phyloP scores from a whole-genome alignment of 2,113 vertebrate species.

The Mandrillus leucophaeus region DNA sequence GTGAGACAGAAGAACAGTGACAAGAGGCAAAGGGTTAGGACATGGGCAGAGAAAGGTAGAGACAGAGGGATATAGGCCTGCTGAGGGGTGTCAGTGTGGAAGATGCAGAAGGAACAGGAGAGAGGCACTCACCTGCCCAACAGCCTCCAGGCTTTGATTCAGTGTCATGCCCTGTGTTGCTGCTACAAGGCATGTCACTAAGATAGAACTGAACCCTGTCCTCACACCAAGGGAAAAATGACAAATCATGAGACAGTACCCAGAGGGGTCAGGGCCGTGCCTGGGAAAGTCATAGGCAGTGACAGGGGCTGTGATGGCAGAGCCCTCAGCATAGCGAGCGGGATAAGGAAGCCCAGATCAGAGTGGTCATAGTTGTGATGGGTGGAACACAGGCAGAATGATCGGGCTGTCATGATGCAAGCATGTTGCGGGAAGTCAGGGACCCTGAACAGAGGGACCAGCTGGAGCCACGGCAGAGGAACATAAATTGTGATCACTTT shows the following conservation, averaged over 20 bases:
- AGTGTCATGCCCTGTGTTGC: neutral
- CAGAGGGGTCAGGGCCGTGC: neutral
- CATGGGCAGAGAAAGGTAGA: too few species aligned
- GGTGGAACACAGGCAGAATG: neutral
- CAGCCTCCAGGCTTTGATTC: neutral
- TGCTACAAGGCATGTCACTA: neutral
- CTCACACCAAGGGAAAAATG: neutral
- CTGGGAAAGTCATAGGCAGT: neutral
- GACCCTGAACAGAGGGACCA: too few species aligned
- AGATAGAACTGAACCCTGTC: neutral
- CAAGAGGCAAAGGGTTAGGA: neutral
- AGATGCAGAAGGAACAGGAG: neutral
- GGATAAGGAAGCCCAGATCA: neutral
- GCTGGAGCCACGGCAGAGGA: too few species aligned
- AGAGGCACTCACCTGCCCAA: neutral
- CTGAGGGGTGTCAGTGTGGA: neutral
- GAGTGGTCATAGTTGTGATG: neutral
- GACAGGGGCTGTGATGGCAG: too few species aligned
- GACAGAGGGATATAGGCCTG: neutral
- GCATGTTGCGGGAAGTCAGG: neutral
- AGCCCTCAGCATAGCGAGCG: too few species aligned
- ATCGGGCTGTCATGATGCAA: neutral
- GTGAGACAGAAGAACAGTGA: neutral
- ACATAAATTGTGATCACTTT: too few species aligned
- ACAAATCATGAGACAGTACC: neutral